A percentile compares a stretch with the other conserved stretches of the same genome.
Conservation (phyloP, 2,797 vertebrate species). For the Menidia menidia region DNA sequence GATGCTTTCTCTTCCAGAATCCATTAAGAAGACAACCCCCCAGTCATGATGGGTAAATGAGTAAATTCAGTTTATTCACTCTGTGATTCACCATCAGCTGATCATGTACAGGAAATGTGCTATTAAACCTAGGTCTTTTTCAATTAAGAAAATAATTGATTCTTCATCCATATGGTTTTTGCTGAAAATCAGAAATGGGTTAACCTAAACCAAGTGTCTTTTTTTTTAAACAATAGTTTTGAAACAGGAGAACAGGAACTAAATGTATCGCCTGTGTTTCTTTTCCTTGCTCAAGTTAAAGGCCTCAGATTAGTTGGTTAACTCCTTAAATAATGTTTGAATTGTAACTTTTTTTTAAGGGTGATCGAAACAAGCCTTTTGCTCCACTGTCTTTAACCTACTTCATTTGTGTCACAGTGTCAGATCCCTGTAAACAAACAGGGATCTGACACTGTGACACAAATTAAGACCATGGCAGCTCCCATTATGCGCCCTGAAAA, state of each 20-base stretch:
- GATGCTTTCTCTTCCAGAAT: slow-evolving; percentile 79
- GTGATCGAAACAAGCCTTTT: slow-evolving; percentile 7
- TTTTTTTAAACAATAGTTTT: too few relatives aligned
- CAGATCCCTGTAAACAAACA: slow-evolving; percentile 55
- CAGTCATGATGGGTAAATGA: slow-evolving; percentile 37
- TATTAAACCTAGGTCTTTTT: background rate
- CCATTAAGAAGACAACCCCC: slow-evolving; percentile 66
- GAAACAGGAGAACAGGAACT: background rate
- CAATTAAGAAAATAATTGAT: too few relatives aligned
- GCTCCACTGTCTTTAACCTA: slow-evolving; percentile 20
- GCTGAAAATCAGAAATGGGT: too few relatives aligned
- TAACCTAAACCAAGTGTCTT: too few relatives aligned
- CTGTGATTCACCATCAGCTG: slow-evolving; percentile 11
- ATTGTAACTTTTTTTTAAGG: background rate
- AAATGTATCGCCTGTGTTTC: background rate
- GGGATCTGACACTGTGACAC: slow-evolving; percentile 1
- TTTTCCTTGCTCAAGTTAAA: background rate
- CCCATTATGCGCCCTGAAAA: slow-evolving; percentile 53
- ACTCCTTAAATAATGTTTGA: background rate
- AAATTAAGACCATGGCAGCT: slow-evolving; percentile 20
- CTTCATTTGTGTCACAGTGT: slow-evolving; percentile 51
- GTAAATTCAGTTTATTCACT: slow-evolving; percentile 27
- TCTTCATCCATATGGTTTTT: too few relatives aligned
- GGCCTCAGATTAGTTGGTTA: background rate
- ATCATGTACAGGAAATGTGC: background rate